Base-by-base conservation (phyloP, 2,888 invertebrate species). In the Dione vanillae region DNA sequence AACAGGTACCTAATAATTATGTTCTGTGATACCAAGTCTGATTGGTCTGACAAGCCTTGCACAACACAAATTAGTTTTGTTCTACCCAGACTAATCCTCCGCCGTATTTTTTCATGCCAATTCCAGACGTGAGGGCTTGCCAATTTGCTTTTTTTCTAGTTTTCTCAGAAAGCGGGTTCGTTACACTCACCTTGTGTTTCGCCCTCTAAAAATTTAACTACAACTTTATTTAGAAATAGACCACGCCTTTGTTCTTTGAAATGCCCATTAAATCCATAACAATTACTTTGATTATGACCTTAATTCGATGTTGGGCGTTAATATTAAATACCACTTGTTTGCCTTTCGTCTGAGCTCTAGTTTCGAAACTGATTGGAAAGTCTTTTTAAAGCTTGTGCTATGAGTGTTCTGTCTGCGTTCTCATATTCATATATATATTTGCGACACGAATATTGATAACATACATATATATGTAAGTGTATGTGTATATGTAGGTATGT, bases 131-230 rank as follows among this genome's bases (percentile, higher is more conserved):
- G 83, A 81, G 78, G 80, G 82, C 80, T 82, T 90, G 90, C 91
- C 90, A 90, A 91, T 85, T 81, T 72, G 77, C 83, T 86, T 83
- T 77, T 81, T 87, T 86, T 82, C 82, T 81, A 69, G 54, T 69
- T 82, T 89, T 89, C 85, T 82, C 69, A 80, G 86, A 88, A 85
- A 78, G 59, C 70, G 78, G 79, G 88, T 87, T 89, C 87, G 84
- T 62, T 81, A 86, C 79, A 81, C 89, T 84, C 85, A 83, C 84
- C 84, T 86, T 80, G 75, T 71, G 52, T 74, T 73, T 76, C 82
- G 86, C 81, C 86, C 87, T 87, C 84, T 84, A 79, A 59, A 54
- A 54, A 56, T 43, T 64, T 51, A 59, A 69, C 68, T 65, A 68
- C 47, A 61, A 61, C 45, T 69, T 70, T 52, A 64, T 58, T 69